Evolutionary conservation across 23 tunicate species (phyloP), one percentile per base, ranked within the genome.

Genomic region (Halocynthia aurantium): DNA sequence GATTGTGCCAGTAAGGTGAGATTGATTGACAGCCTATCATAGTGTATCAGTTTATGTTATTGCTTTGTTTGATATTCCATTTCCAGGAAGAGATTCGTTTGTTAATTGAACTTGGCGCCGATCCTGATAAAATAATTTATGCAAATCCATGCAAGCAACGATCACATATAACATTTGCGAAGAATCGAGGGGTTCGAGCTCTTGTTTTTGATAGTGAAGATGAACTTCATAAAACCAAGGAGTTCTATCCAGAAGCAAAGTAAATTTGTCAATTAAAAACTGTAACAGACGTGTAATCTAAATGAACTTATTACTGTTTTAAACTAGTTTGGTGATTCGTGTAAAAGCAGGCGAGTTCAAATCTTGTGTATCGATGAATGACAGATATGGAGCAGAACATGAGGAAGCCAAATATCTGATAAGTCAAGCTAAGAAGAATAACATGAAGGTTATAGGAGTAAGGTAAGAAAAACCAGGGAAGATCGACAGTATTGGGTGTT

Each of bases 61-160:
- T 31, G 44, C 44, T 31, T 31, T 31, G 44, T 31, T 31, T 31
- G 1, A 31, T 31, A 31, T 31, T 31, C 4, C 44, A 31, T 31
- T 68, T 67, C 11, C 53, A 87, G 94, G 70, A 69, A 21, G 94
- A 87, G 78, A 80, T 87, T 60, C 73, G 57, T 8, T 82, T 63
- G 72, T 53, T 87, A 87, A 76, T 82, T 19, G 57, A 57, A 7
- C 85, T 92, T 57, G 92, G 92, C 73, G 98, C 82, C 49, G 15
- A 61, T 13, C 92, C 98, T 5, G 84, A 86, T 22, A 73, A 75
- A 60, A 92, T 92, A 40, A 86, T 92, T 18, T 92, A 61, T 75
- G 98, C 98, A 7, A 86, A 92, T 70, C 98, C 98, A 67, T 92
- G 98, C 88, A 92, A 92, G 74, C 98, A 92, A 77, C 18, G 81